Evolutionary conservation across 1,140 invertebrate genomes (phyloP).

Genomic region (Holotrichia oblita): DNA sequence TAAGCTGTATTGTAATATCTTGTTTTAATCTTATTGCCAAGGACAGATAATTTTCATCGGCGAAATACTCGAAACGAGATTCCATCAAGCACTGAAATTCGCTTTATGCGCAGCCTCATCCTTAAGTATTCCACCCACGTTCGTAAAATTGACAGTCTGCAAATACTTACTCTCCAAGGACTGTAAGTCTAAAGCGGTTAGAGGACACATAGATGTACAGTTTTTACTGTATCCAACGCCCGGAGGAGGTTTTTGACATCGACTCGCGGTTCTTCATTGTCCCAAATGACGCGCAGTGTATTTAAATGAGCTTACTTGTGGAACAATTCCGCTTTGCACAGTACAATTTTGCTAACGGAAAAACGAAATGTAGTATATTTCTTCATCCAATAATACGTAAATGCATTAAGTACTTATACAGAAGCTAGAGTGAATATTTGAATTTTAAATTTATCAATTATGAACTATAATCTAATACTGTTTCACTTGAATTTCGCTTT

Average conservation of each 20-base stretch:
- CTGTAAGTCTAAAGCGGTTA: slow-evolving; percentile 1
- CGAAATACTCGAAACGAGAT: not conserved
- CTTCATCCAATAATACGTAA: not conserved
- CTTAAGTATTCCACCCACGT: slow-evolving; percentile 1
- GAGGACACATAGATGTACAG: slow-evolving; percentile 19
- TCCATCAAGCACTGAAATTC: not conserved
- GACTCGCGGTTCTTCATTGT: slow-evolving; percentile 6
- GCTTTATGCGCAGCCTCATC: not conserved
- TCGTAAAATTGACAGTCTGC: slow-evolving; percentile 1
- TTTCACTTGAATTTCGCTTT: too few relatives aligned
- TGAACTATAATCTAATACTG: too few relatives aligned
- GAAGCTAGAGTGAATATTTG: too few relatives aligned
- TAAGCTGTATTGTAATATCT: not conserved
- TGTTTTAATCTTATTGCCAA: not conserved
- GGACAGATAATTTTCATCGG: slow-evolving; percentile 12
- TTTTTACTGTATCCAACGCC: not conserved
- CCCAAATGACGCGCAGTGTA: slow-evolving; percentile 4
- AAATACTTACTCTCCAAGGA: slow-evolving; percentile 3
- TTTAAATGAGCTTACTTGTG: not conserved
- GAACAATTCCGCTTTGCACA: not conserved
- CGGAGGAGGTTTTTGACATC: not conserved
- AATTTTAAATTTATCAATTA: too few relatives aligned
- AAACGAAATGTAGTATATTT: not conserved
- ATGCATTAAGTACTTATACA: not conserved
- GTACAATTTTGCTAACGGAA: slow-evolving; percentile 7